Percentiles rank a stretch among this genome's conserved stretches.
Conservation (phyloP, 2,113 vertebrate species). For the Lanius ludovicianus region DNA sequence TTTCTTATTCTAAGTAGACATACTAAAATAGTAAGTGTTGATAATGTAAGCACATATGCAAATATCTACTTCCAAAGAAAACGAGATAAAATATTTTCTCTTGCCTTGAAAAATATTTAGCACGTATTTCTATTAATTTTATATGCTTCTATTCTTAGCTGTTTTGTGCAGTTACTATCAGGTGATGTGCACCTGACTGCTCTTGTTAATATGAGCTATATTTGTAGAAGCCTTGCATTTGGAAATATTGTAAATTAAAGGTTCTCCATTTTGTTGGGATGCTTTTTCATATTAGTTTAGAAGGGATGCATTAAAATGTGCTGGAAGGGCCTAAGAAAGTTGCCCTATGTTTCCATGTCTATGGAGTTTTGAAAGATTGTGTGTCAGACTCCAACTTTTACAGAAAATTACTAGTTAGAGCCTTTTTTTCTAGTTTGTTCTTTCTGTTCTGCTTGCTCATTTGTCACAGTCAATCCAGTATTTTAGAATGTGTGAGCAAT, state of each 20-base stretch:
- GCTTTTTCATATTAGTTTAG: background rate
- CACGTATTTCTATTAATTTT: background rate
- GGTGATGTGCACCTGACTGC: background rate
- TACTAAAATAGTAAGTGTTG: background rate
- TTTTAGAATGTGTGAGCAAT: background rate
- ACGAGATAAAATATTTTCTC: background rate
- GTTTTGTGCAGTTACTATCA: background rate
- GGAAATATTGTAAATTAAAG: background rate
- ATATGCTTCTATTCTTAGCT: background rate
- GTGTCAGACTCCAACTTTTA: background rate
- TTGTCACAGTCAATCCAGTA: background rate
- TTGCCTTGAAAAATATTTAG: background rate
- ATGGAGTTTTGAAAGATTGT: background rate
- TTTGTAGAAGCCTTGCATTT: background rate
- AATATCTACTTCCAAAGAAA: background rate
- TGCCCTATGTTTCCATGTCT: background rate
- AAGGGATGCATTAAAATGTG: background rate
- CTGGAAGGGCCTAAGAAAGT: background rate
- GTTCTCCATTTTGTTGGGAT: background rate
- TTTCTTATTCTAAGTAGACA: background rate
- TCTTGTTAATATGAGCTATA: background rate
- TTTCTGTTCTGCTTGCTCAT: background rate
- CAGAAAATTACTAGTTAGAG: background rate
- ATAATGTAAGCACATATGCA: background rate
- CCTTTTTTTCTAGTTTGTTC: background rate